Percentiles rank a stretch among this genome's conserved stretches.
Conservation (phyloP, 1,140 invertebrate species). For the Leptinotarsa defecta region DNA sequence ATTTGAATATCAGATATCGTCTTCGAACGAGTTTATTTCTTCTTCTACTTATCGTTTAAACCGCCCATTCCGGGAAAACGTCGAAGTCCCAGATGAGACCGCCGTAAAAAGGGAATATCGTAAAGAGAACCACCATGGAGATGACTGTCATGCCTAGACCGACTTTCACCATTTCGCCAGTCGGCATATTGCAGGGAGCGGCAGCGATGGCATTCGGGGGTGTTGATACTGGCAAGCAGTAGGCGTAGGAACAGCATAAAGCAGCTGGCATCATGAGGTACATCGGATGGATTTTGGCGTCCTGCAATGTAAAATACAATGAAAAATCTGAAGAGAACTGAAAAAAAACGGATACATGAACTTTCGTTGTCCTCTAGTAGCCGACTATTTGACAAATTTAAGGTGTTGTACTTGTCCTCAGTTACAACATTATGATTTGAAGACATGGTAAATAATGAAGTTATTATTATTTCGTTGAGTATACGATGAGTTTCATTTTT, state of each 20-base stretch:
- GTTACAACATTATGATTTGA: no score
- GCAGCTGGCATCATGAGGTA: slow-evolving; percentile 87
- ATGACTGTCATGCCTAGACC: slow-evolving; percentile 55
- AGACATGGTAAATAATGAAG: no score
- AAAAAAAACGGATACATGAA: no score
- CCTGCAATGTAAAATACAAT: slow-evolving; percentile 10
- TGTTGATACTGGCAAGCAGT: slow-evolving; percentile 75
- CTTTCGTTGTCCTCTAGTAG: no score
- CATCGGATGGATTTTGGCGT: slow-evolving; percentile 73
- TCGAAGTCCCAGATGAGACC: slow-evolving; percentile 61
- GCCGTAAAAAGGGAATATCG: slow-evolving; percentile 59
- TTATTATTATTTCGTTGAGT: no score
- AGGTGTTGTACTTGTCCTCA: no score
- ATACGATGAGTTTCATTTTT: no score
- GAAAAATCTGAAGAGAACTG: no score
- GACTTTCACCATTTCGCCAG: slow-evolving; percentile 71
- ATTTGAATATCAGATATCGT: no score
- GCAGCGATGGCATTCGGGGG: slow-evolving; percentile 96
- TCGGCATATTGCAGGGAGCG: slow-evolving; percentile 75
- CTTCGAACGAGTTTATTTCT: not conserved
- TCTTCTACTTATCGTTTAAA: not conserved
- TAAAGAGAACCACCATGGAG: slow-evolving; percentile 50
- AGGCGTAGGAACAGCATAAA: slow-evolving; percentile 77
- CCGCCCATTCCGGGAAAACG: slow-evolving; percentile 60
- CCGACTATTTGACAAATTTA: no score